Percentiles rank a stretch among this genome's conserved stretches.
These are phyloP conservation scores for Diarsia dahlii DNA, from an alignment of 2,888 invertebrate genomes.

Conservation along the genomic window DNA sequence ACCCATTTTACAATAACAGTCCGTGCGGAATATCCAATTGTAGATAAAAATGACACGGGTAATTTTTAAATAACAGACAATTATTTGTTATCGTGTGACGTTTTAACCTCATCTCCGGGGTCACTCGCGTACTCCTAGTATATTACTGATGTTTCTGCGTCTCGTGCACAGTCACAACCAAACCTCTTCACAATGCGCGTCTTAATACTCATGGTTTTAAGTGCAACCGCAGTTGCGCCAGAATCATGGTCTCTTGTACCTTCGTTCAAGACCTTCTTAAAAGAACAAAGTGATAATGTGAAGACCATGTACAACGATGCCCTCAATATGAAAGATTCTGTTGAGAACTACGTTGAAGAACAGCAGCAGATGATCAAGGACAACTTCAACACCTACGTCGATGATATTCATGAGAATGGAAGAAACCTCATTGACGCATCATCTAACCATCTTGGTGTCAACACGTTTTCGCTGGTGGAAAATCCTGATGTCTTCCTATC, in stretches of 20 bases:
- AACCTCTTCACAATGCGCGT: constrained; percentile 65
- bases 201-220: constrained; percentile 54
- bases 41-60: constrained; percentile 48
- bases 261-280: constrained; percentile 63
- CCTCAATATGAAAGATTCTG: constrained; percentile 73
- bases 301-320: constrained; percentile 70
- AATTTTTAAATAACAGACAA: constrained; percentile 57
- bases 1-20: constrained; percentile 27
- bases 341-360: constrained; percentile 78
- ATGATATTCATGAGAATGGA: constrained; percentile 75
- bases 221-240: constrained; percentile 49
- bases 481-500: constrained; percentile 81
- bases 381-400: constrained; percentile 78
- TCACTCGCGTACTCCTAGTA: constrained; percentile 63
- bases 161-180: constrained; percentile 64
- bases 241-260: constrained; percentile 64
- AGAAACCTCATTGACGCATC: constrained; percentile 75
- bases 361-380: constrained; percentile 76
- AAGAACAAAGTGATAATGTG: constrained; percentile 71
- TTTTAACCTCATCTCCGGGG: constrained; percentile 73
- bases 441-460: constrained; percentile 73
- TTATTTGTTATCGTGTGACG: constrained; percentile 68
- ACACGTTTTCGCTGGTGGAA: constrained; percentile 69
- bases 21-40: constrained; percentile 14
- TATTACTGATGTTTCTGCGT: constrained; percentile 62